Percentiles rank a stretch among this genome's conserved stretches.
Conservation (phyloP, 1,140 invertebrate species). For the Littorina saxatilis region DNA sequence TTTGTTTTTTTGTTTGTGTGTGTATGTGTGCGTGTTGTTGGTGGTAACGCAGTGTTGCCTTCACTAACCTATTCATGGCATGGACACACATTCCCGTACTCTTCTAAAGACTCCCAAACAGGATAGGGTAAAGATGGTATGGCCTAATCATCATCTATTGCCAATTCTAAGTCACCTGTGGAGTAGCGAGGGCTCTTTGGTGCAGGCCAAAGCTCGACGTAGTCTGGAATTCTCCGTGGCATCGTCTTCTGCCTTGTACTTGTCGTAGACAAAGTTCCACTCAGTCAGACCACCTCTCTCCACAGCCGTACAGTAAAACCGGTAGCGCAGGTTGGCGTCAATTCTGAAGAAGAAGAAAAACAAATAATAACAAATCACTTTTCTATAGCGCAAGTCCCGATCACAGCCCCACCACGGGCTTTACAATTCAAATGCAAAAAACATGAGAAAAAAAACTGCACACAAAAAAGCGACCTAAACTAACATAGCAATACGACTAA, state of each 20-base stretch:
- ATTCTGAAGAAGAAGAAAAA: constrained; percentile 78
- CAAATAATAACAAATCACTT: too few species aligned
- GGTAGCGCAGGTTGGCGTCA: constrained; percentile 83
- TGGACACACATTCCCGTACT: too few species aligned
- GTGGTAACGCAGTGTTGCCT: too few species aligned
- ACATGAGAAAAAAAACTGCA: neutral
- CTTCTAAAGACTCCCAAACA: too few species aligned
- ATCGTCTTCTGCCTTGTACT: constrained; percentile 81
- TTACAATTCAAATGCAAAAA: neutral
- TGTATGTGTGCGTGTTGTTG: too few species aligned
- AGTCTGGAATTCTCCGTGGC: constrained; percentile 75
- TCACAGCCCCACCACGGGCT: too few species aligned
- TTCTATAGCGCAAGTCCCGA: too few species aligned
- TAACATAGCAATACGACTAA: too few species aligned
- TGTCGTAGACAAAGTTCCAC: constrained; percentile 86
- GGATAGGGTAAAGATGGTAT: too few species aligned
- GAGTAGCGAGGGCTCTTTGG: constrained; percentile 68
- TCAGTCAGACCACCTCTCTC: constrained; percentile 83
- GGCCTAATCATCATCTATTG: too few species aligned
- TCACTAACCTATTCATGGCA: too few species aligned
- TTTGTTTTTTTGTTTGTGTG: too few species aligned
- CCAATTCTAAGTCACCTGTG: constrained; percentile 55
- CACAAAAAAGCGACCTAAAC: neutral
- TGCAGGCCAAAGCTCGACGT: constrained; percentile 85
- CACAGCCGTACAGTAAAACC: constrained; percentile 86